Evolutionary conservation across 2,888 invertebrate genomes (phyloP).

Genomic region (Calameuta filiformis): DNA sequence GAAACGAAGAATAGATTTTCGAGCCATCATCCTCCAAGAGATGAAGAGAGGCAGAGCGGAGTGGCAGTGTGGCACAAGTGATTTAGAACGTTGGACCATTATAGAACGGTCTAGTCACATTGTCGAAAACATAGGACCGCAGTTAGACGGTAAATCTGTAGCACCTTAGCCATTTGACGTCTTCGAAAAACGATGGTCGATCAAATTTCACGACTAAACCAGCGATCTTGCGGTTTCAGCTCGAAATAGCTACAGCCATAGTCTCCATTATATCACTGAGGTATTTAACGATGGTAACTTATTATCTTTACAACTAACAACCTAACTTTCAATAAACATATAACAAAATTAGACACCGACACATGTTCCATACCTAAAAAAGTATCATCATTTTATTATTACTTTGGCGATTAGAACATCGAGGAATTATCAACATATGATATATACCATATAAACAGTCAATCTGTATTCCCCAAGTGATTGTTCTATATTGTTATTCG

Average conservation of each 20-base stretch:
- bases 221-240: background rate
- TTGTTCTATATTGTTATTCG: background rate
- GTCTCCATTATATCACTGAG: background rate
- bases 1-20: slow-evolving; percentile 42
- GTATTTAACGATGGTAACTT: background rate
- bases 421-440: background rate
- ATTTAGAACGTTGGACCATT: slow-evolving; percentile 61
- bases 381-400: background rate
- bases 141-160: slow-evolving; percentile 6
- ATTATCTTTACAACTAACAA: background rate
- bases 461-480: background rate
- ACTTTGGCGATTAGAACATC: background rate
- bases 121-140: slow-evolving; percentile 59
- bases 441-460: background rate
- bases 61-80: slow-evolving; percentile 48
- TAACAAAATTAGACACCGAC: background rate
- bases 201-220: background rate
- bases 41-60: slow-evolving; percentile 21
- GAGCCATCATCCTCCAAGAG: slow-evolving; percentile 29
- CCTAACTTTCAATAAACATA: background rate
- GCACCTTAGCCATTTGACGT: slow-evolving; percentile 3
- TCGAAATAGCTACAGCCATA: background rate
- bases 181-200: background rate
- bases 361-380: too few relatives aligned
- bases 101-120: slow-evolving; percentile 61